Conservation (phyloP, 2,797 vertebrate genomes). For the Chaunax sp. region DNA sequence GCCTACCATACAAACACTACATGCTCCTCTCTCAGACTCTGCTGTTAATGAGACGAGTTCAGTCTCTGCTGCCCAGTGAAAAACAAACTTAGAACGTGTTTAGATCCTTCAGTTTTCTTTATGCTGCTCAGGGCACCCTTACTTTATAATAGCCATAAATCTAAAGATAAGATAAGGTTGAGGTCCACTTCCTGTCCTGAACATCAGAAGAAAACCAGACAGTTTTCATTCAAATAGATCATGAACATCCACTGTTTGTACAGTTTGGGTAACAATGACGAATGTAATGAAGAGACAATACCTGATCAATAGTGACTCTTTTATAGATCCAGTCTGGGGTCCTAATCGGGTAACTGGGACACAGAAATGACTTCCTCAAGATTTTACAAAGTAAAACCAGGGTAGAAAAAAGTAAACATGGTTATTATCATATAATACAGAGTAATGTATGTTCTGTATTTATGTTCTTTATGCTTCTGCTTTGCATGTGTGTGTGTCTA, state of each 20-base stretch:
- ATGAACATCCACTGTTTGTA: constrained; percentile 1
- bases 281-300: too few relatives aligned
- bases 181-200: constrained; percentile 40
- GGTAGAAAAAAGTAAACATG: too few relatives aligned
- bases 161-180: constrained; percentile 36
- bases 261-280: too few relatives aligned
- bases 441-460: too few relatives aligned
- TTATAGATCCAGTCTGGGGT: too few relatives aligned
- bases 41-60: constrained; percentile 56
- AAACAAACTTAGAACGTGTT: constrained; percentile 35
- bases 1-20: constrained; percentile 11
- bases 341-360: too few relatives aligned
- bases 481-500: too few relatives aligned
- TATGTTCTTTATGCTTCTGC: too few relatives aligned
- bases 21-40: constrained; percentile 11
- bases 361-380: too few relatives aligned
- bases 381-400: too few relatives aligned
- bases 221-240: constrained; percentile 17
- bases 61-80: constrained; percentile 37
- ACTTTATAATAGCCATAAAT: constrained; percentile 58
- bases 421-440: too few relatives aligned
- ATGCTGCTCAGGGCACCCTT: constrained; percentile 21
- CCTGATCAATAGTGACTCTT: too few relatives aligned
- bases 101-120: constrained; percentile 19
- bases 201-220: constrained; percentile 40